Conservation (phyloP, 2,797 vertebrate species). For the Carcharodon carcharias region DNA sequence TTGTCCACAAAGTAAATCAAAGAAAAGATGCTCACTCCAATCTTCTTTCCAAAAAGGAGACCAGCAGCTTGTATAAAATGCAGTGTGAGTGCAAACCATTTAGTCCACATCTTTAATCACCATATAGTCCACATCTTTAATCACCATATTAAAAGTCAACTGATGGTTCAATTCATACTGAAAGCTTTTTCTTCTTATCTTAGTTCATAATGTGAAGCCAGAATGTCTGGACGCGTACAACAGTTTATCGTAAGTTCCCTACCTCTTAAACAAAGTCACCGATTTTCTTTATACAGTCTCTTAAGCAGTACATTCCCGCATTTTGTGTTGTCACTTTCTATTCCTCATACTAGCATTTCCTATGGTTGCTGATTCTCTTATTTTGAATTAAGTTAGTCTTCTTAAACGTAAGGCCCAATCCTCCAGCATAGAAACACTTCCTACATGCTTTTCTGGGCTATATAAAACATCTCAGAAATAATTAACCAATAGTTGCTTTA, state of each 20-base stretch:
- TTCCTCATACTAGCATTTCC: neutral
- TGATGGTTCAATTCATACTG: slow-evolving; percentile 2
- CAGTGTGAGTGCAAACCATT: slow-evolving; percentile 69
- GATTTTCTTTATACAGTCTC: neutral
- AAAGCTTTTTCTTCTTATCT: slow-evolving; percentile 42
- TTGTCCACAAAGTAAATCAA: slow-evolving; percentile 82
- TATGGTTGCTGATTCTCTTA: neutral
- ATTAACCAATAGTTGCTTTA: neutral
- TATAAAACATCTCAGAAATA: neutral
- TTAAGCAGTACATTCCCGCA: neutral
- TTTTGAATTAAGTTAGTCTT: neutral
- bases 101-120: neutral
- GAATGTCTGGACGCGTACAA: slow-evolving; percentile 83
- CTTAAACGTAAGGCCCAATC: neutral
- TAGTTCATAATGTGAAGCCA: slow-evolving; percentile 89
- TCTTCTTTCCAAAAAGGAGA: slow-evolving; percentile 89
- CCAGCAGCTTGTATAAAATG: slow-evolving; percentile 90
- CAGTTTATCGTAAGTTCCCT: slow-evolving; percentile 73
- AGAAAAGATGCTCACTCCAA: slow-evolving; percentile 95
- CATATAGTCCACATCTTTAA: neutral
- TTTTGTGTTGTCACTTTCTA: neutral
- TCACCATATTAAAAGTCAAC: neutral
- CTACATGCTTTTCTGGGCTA: neutral
- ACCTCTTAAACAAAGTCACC: neutral
- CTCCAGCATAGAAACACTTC: neutral